These are phyloP conservation scores for Homarus gammarus DNA, from an alignment of 2,888 invertebrate genomes.

Conservation along the genomic window DNA sequence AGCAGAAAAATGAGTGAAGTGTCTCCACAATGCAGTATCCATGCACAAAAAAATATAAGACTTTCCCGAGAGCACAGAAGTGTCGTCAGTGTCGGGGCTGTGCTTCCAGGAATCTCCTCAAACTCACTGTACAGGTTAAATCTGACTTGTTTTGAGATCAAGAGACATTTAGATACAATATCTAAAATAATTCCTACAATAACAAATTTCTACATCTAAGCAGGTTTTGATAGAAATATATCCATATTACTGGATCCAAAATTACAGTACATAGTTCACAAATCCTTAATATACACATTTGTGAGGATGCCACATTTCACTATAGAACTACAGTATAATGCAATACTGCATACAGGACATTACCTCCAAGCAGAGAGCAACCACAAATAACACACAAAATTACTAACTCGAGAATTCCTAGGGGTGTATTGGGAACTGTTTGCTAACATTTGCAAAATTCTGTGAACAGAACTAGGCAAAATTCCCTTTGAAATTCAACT, in stretches of 20 bases:
- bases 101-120: conserved; percentile 24
- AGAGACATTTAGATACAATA: conserved; percentile 63
- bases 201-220: conserved; percentile 41
- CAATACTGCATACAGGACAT: conserved; percentile 37
- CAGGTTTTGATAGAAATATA: conserved; percentile 32
- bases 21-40: conserved; percentile 21
- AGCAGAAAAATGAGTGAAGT: conserved; percentile 51
- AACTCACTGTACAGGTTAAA: conserved; percentile 50
- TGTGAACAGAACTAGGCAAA: neutral
- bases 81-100: conserved; percentile 11
- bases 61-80: neutral
- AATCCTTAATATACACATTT: conserved; percentile 19
- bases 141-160: conserved; percentile 68
- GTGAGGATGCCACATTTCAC: conserved; percentile 38
- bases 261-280: conserved; percentile 28
- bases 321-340: conserved; percentile 19
- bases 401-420: conserved; percentile 57
- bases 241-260: conserved; percentile 39
- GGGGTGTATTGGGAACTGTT: conserved; percentile 46
- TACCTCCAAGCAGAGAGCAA: conserved; percentile 34
- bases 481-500: conserved; percentile 7
- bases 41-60: conserved; percentile 26
- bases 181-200: conserved; percentile 50
- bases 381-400: conserved; percentile 42
- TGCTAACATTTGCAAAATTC: conserved; percentile 2